phyloP scores from a whole-genome alignment of 2,888 invertebrate species.

The Disparrhopalites patrizii region DNA sequence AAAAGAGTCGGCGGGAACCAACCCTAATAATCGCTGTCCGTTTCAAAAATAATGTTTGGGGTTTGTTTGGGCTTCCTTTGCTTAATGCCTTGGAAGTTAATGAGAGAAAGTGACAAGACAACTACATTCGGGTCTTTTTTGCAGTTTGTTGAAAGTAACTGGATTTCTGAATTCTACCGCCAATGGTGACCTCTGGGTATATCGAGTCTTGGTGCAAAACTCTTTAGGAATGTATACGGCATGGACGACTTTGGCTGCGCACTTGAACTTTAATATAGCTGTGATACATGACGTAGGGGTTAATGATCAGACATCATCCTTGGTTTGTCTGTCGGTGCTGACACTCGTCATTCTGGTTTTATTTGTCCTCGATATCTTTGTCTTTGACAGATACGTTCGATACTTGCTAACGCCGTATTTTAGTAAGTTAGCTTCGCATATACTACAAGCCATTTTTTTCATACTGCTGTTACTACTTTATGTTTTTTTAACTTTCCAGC shows the following conservation, averaged over 20 bases:
- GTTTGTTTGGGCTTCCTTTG: too few species aligned
- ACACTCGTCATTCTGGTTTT: background rate
- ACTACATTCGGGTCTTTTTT: background rate
- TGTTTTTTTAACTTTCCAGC: conserved; percentile 3
- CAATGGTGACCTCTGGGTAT: background rate
- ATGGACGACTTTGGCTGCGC: conserved; percentile 4
- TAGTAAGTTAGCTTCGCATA: background rate
- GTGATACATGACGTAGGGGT: background rate
- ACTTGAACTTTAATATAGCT: background rate
- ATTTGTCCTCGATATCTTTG: background rate
- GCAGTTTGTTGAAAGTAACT: conserved; percentile 6
- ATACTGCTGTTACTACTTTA: too few species aligned
- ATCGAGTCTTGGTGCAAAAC: conserved; percentile 6
- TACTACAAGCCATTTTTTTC: background rate
- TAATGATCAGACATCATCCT: background rate
- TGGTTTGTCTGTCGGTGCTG: background rate
- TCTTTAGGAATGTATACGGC: conserved; percentile 2
- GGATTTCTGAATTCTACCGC: conserved; percentile 3
- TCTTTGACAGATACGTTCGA: background rate
- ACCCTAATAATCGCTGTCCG: too few species aligned
- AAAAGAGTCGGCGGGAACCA: too few species aligned
- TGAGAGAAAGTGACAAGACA: too few species aligned
- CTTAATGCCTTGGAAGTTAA: too few species aligned
- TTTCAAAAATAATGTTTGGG: too few species aligned
- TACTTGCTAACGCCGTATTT: conserved; percentile 6